A percentile compares a stretch with the other conserved stretches of the same genome.
These are phyloP conservation scores for Scaeva pyrastri DNA, from an alignment of 2,888 invertebrate genomes.

Conservation along the genomic window DNA sequence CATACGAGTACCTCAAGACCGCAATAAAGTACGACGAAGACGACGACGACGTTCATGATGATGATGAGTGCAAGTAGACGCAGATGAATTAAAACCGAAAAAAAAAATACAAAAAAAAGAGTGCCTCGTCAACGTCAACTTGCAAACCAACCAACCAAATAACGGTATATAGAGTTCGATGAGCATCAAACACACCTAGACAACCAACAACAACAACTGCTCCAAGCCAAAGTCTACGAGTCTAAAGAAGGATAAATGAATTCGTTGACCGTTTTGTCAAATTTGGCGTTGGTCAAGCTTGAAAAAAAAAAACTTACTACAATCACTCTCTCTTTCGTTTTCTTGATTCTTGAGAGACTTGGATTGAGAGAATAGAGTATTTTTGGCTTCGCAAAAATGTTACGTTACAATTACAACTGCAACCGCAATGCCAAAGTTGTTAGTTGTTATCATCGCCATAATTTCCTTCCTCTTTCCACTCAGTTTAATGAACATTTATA, in stretches of 20 bases:
- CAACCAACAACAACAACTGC: neutral
- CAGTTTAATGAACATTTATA: neutral
- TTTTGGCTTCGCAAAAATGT: neutral
- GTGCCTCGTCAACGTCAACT: slow-evolving; percentile 31
- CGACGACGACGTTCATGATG: no score
- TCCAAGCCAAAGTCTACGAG: neutral
- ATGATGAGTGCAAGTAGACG: slow-evolving; percentile 23
- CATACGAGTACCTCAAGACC: slow-evolving; percentile 9
- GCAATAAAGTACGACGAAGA: no score
- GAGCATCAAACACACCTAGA: neutral
- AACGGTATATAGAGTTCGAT: slow-evolving; percentile 48
- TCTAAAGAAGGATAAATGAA: slow-evolving; percentile 35
- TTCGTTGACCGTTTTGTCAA: slow-evolving; percentile 44
- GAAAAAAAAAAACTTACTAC: neutral
- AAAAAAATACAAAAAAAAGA: slow-evolving; percentile 64
- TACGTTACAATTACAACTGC: neutral
- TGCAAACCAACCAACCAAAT: no score
- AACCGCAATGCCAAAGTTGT: slow-evolving; percentile 18
- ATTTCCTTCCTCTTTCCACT: no score
- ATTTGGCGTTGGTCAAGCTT: slow-evolving; percentile 18
- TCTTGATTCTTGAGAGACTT: neutral
- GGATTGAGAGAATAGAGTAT: neutral
- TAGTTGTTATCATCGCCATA: slow-evolving; percentile 47
- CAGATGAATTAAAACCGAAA: slow-evolving; percentile 56
- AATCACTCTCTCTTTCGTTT: slow-evolving; percentile 21